Evolutionary conservation across 2,888 invertebrate genomes (phyloP), one percentile per base, ranked within the genome.

Genomic region (Buathra laborator): DNA sequence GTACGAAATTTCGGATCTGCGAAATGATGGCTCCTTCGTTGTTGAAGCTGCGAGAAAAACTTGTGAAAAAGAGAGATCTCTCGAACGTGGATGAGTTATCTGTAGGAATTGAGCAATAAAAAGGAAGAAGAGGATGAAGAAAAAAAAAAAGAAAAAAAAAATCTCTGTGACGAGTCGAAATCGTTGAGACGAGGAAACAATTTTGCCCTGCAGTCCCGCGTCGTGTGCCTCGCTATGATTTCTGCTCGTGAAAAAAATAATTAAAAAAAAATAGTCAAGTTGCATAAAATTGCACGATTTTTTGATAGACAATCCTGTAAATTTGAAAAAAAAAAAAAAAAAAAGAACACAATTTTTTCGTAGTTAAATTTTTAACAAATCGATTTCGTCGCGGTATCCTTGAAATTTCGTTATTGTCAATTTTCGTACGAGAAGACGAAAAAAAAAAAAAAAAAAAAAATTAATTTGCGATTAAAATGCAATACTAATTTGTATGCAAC

Each of bases 101-200:
- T 77, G 72, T 80, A 85, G 84, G 78, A 87, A 86, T 84, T 87
- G 84, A 86, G 82, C 87, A 85, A 84, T 85, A 87, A 86, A 75
- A 51, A 75, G 56, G 12, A 59, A 46, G 37, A 68, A 46, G 56
- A 62, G 44, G 62, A 77, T 9, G n/a, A 70, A 37, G 46, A 70
- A 51, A 51, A 14, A 53, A 14, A 37, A 37, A 37, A 5, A 37
- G 6, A 0, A 37, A 10, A 32, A 51, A 16, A 16, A 19, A 24
- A 46, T 16, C 44, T 29, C 43, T 37, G 68, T 44, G 68, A 78
- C 46, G 53, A 77, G 59, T 67, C 44, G 53, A 77, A 53, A 67
- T 48, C 43, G 29, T 43, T 62, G 74, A 29, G 66, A 10, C 48
- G 62, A 68, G 51, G 24, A 44, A 43, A n/a, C 10, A 62, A 70